Evolutionary conservation across 2,797 vertebrate genomes (phyloP).

Genomic region (Scleropages formosus): DNA sequence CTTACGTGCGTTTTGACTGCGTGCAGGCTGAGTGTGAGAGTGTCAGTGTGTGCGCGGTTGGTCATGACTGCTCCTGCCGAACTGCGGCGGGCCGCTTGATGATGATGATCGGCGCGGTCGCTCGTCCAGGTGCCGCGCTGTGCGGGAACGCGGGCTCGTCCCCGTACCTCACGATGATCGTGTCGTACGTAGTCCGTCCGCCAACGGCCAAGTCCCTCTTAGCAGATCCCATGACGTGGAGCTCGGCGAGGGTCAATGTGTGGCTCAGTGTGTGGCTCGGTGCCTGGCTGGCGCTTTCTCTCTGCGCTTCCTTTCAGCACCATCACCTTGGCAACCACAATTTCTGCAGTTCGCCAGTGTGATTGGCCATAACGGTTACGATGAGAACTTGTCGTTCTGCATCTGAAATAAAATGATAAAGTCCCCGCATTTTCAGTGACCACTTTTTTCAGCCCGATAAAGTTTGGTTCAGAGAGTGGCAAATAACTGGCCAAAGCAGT

Average conservation of each 20-base stretch:
- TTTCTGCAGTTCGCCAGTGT: too few species aligned
- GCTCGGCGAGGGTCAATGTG: neutral
- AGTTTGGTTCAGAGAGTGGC: neutral
- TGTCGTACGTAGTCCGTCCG: too few species aligned
- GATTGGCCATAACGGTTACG: too few species aligned
- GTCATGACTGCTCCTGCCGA: too few species aligned
- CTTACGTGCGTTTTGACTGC: neutral
- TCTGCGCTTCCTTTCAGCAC: too few species aligned
- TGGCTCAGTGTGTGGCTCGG: neutral
- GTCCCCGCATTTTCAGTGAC: too few species aligned
- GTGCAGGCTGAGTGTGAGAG: neutral
- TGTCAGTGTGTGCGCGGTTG: too few species aligned
- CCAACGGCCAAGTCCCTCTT: neutral
- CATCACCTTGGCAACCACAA: too few species aligned
- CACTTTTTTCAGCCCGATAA: neutral
- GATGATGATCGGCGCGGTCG: neutral
- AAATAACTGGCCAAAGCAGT: neutral
- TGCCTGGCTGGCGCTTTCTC: neutral
- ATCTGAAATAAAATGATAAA: too few species aligned
- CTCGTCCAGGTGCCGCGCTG: neutral
- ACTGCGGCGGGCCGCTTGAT: too few species aligned
- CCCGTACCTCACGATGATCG: neutral
- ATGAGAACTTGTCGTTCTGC: too few species aligned
- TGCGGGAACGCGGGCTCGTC: neutral
- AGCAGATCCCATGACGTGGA: too few species aligned